These are phyloP conservation scores for Thera obeliscata DNA, from an alignment of 2,888 invertebrate species.

Conservation along the genomic window DNA sequence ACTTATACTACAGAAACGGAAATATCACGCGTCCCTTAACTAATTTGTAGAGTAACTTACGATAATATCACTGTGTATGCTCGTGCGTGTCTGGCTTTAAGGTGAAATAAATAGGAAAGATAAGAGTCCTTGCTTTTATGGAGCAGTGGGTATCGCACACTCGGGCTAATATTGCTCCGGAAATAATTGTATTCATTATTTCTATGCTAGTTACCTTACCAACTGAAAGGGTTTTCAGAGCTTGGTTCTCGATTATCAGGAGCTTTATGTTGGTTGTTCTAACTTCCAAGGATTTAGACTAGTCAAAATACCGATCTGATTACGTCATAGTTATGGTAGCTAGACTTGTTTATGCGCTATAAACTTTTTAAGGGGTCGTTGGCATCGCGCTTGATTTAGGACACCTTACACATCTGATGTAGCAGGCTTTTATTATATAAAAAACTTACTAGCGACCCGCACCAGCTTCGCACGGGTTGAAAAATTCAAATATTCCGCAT, in stretches of 20 bases:
- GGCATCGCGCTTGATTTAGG: too few relatives aligned
- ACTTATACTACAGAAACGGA: background rate
- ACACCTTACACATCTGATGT: too few relatives aligned
- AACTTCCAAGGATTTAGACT: background rate
- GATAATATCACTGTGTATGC: slow-evolving; percentile 30
- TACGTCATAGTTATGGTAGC: too few relatives aligned
- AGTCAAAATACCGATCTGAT: too few relatives aligned
- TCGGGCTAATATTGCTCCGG: slow-evolving; percentile 33
- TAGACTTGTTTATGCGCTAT: too few relatives aligned
- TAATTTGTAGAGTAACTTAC: slow-evolving; percentile 25
- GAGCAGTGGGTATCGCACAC: slow-evolving; percentile 34
- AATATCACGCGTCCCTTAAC: slow-evolving; percentile 7
- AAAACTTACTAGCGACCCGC: too few relatives aligned
- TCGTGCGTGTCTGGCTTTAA: slow-evolving; percentile 32
- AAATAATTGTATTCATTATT: slow-evolving; percentile 39
- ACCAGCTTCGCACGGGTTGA: too few relatives aligned
- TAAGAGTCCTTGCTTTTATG: slow-evolving; percentile 35
- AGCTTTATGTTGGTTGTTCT: background rate
- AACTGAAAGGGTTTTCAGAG: slow-evolving; percentile 17
- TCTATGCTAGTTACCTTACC: slow-evolving; percentile 21
- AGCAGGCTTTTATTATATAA: too few relatives aligned
- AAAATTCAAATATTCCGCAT: too few relatives aligned
- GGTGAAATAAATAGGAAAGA: slow-evolving; percentile 36
- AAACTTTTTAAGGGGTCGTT: too few relatives aligned
- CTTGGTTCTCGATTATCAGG: background rate